Percentiles rank a stretch among this genome's conserved stretches.
Conservation (phyloP, 2,888 invertebrate species). For the Nemoura dubitans region DNA sequence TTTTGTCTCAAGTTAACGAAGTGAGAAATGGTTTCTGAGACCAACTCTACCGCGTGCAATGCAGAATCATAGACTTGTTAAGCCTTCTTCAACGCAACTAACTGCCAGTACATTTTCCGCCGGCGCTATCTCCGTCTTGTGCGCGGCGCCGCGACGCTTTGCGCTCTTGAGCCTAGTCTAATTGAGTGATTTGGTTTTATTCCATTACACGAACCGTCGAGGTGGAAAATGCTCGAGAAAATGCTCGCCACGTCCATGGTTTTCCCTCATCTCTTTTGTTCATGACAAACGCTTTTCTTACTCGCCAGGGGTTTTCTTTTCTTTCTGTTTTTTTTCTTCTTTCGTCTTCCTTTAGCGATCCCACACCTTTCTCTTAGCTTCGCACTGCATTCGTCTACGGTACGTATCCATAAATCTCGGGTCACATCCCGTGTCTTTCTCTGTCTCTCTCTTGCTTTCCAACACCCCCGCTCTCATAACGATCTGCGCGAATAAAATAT, state of each 20-base stretch:
- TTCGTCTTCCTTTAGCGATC: too few relatives aligned
- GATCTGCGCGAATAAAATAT: not conserved
- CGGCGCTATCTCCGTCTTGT: not conserved
- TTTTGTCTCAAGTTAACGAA: not conserved
- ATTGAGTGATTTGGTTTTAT: conserved; percentile 12
- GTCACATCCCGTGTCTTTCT: not conserved
- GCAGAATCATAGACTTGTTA: not conserved
- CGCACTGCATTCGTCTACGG: too few relatives aligned
- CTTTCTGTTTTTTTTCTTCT: not conserved
- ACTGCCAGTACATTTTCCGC: not conserved
- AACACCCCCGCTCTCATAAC: not conserved
- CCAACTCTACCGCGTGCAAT: not conserved
- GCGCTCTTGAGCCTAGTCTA: not conserved
- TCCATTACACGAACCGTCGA: not conserved
- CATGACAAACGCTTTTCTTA: conserved; percentile 12
- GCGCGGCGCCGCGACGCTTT: not conserved
- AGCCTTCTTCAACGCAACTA: not conserved
- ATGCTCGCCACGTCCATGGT: not conserved
- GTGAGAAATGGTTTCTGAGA: not conserved
- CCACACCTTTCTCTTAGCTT: not conserved
- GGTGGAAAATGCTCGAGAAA: conserved; percentile 5
- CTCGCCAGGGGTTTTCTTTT: not conserved
- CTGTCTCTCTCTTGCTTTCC: not conserved
- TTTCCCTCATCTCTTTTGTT: conserved; percentile 12
- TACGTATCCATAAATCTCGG: not conserved